Evolutionary conservation across 2,797 vertebrate species (phyloP), one percentile per base, ranked within the genome.

Genomic region (Crenichthys baileyi): DNA sequence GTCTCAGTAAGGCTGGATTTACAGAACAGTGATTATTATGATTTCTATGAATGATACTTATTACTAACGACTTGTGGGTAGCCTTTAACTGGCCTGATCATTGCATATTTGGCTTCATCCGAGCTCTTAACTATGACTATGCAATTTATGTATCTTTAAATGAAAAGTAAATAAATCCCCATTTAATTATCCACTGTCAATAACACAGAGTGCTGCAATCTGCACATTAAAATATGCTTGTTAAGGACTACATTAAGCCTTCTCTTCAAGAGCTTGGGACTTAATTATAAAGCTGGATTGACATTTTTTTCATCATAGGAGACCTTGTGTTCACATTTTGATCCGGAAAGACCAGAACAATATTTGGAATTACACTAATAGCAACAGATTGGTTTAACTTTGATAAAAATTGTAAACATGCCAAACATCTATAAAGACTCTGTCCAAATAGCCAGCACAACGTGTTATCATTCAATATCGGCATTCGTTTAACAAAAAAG

Each of bases 1-100:
- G 73, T 79, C 73, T 70, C 72, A 65, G 82, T 84, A 73, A 72
- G 79, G 78, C 84, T 84, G 79, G 83, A 79, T 84, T 61, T 72
- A 81, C 36, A 68, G 70, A 6, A 75, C 36, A 76, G 51, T 76
- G 53, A 82, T 78, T 78, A 76, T 48, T 12, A 65, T 82, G 78
- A 79, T 87, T 85, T 81, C 60, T 22, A 36, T 46, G 46, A 83
- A 79, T 80, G 44, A 78, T 41, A 74, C 79, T 81, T 84, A 41
- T 50, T 48, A 29, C 44, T 46, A 36, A 48, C 61, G 46, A 20
- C 29, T 61, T 63, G 61, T 58, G 20, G 36, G 31, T 29, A 75
- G n/a, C 36, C 24, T 46, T 77, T 72, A 46, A 60, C 26, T 4
- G 20, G 18, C 20, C 44, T 12, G 3, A 39, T 15, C 8, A 1